These are phyloP conservation scores for Eulemur coronatus DNA, from an alignment of 2,797 vertebrate genomes.

Conservation along the genomic window DNA sequence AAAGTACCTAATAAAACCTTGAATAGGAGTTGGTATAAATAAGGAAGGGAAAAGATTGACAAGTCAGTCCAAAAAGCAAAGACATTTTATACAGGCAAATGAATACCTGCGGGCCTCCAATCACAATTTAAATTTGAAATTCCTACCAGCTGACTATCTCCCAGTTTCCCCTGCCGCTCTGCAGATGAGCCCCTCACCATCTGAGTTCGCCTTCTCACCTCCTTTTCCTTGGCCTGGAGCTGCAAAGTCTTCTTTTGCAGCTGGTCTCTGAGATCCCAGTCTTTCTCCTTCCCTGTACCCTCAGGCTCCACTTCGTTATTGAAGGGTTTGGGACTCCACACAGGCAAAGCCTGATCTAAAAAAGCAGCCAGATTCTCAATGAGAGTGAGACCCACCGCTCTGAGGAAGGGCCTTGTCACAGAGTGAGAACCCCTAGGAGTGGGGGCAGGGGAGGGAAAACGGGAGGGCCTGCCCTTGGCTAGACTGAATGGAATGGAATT, in stretches of 20 bases:
- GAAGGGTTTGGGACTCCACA: constrained; percentile 72
- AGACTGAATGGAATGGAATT: background rate
- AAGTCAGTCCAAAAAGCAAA: background rate
- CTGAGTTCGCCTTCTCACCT: constrained; percentile 85
- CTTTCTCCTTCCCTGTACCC: constrained; percentile 57
- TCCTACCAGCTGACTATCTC: background rate
- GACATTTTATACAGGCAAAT: background rate
- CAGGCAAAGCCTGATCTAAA: constrained; percentile 80
- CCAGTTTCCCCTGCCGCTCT: background rate
- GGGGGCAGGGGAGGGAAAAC: too few relatives aligned
- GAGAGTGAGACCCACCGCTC: constrained; percentile 52
- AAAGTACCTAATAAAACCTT: background rate
- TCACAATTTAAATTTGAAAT: background rate
- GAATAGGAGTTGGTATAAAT: background rate
- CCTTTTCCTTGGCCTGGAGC: constrained; percentile 89
- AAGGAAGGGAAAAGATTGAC: constrained; percentile 16
- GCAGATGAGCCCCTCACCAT: background rate
- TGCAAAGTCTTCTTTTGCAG: constrained; percentile 86
- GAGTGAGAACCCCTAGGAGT: background rate
- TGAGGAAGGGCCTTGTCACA: background rate
- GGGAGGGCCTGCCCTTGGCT: background rate
- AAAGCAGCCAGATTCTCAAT: constrained; percentile 80
- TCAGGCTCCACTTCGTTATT: constrained; percentile 63
- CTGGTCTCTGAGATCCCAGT: constrained; percentile 79
- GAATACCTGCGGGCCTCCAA: background rate